Percentiles rank a stretch among this genome's conserved stretches.
phyloP scores from a whole-genome alignment of 2,113 vertebrate genomes.

The Triplophysa siluroides region DNA sequence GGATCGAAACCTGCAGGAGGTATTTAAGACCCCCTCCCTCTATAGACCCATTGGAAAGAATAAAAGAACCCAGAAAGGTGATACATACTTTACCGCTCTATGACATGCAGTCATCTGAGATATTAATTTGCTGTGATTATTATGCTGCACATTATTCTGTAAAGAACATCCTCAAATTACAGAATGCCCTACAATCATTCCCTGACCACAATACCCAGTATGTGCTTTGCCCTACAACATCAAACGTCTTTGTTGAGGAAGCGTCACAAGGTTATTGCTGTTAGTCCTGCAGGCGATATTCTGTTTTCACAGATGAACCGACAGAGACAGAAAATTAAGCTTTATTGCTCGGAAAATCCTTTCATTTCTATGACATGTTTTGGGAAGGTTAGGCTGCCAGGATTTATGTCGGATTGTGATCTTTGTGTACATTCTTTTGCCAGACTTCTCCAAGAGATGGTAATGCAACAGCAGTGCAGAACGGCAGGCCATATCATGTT shows the following conservation, averaged over 20 bases:
- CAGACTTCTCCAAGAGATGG: not conserved
- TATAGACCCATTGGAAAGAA: not conserved
- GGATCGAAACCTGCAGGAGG: no score
- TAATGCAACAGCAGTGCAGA: slow-evolving; percentile 3
- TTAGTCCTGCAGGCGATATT: slow-evolving; percentile 35
- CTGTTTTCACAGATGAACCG: slow-evolving; percentile 47
- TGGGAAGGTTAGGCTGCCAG: slow-evolving; percentile 15
- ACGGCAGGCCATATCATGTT: slow-evolving; percentile 9
- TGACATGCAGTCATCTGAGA: slow-evolving; percentile 3
- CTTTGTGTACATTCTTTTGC: slow-evolving; percentile 21
- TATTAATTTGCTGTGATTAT: slow-evolving; percentile 39
- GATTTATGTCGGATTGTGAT: slow-evolving; percentile 14
- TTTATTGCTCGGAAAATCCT: slow-evolving; percentile 43
- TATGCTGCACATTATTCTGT: not conserved
- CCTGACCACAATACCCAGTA: slow-evolving; percentile 12
- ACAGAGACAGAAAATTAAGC: slow-evolving; percentile 34
- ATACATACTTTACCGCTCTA: slow-evolving; percentile 7
- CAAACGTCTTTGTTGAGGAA: slow-evolving; percentile 3
- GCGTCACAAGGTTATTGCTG: slow-evolving; percentile 46
- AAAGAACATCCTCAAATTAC: slow-evolving; percentile 15
- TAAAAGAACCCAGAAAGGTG: not conserved
- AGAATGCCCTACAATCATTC: not conserved
- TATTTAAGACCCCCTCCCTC: no score
- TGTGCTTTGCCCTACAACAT: slow-evolving; percentile 14
- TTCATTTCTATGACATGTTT: slow-evolving; percentile 40